Base-by-base conservation (phyloP, 1,140 invertebrate species). In the Panagrolaimus sp. region DNA sequence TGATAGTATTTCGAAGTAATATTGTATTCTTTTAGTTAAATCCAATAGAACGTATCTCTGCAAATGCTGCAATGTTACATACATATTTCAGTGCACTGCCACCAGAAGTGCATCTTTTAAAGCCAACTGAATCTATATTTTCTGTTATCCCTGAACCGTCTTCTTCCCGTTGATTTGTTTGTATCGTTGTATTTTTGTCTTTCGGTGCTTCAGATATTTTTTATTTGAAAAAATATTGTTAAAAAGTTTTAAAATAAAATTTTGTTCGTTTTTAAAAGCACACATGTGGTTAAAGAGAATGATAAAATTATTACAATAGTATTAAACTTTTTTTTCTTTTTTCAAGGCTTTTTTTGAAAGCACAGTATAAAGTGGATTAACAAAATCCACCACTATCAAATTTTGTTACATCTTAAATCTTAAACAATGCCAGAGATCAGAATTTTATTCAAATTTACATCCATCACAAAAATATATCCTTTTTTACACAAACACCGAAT, bases 61-160 rank as follows among this genome's bases (percentile, higher is more conserved):
- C 95, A 46, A 88, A 90, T 63, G 87, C 90, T 69, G 94, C 94
- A 42, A 88, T 96, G 82, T 86, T 87, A 71, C 93, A 97, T 85
- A 87, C 89, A 74, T 98, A 95, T 85, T 98, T 57, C 63, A 25
- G 62, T 23, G 27, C 45, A n/a, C 57, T 76, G 62, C 74, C 74
- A 42, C 44, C 57, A 16, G 63, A 61, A 11, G 48, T 76, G 25
- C 74, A 78, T 27, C 43, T 61, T 3, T 66, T 76, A 23, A 45
- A 67, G 45, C 74, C 76, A 16, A 68, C 61, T 9, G 73, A 73
- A 31, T 63, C 73, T 9, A 61, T 73, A 5, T 61, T 72, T 25
- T n/a, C 43, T 31, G 71, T 71, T 5, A 9, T 69, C 4, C 67
- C 42, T 11, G n/a, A 44, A 66, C 7, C n/a, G 5, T n/a, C 27